Conservation (phyloP, 2,888 invertebrate species). For the Plagiodera versicolora region DNA sequence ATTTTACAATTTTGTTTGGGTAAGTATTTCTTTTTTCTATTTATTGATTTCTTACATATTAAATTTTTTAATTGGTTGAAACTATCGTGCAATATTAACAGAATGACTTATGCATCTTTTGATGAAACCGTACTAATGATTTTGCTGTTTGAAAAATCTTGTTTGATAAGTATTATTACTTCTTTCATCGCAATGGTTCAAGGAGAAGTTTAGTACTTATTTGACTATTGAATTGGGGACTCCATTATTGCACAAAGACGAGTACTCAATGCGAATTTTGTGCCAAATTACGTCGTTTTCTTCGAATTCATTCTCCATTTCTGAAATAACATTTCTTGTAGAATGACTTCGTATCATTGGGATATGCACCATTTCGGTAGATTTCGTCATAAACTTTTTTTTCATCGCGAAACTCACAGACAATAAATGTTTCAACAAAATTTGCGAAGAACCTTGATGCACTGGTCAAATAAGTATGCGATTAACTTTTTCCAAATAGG, state of each 20-base stretch:
- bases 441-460: background rate
- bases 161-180: conserved; percentile 13
- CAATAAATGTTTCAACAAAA: background rate
- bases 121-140: conserved; percentile 39
- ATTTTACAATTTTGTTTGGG: conserved; percentile 31
- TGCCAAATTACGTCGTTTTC: background rate
- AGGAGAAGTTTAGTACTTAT: conserved; percentile 12
- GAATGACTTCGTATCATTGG: too few species aligned
- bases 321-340: background rate
- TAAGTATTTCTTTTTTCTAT: conserved; percentile 27
- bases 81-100: conserved; percentile 56
- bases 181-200: conserved; percentile 6
- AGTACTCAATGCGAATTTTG: background rate
- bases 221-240: background rate
- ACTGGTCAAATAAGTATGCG: conserved; percentile 1
- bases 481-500: conserved; percentile 1
- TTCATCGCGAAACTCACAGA: background rate
- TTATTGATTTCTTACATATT: background rate
- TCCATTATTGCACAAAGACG: background rate
- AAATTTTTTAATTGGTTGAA: conserved; percentile 50
- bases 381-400: background rate
- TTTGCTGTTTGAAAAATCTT: conserved; percentile 32
- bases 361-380: too few species aligned
- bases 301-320: background rate
- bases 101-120: conserved; percentile 53